Conservation (phyloP, 2,888 invertebrate species). For the Philaethria dido region DNA sequence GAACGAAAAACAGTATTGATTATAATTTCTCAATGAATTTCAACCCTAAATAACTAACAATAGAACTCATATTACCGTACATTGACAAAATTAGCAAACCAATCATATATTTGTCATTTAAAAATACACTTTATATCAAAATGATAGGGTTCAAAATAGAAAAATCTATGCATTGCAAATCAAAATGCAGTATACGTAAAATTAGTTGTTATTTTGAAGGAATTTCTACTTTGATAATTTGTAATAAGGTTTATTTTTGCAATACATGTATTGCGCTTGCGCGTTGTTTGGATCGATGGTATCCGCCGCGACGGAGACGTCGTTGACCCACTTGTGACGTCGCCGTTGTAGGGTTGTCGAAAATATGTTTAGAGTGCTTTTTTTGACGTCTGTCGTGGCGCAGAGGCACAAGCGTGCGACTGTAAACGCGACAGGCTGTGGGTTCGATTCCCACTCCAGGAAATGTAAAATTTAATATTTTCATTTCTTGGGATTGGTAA, state of each 20-base stretch:
- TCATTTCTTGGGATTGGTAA: too few species aligned
- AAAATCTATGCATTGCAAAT: conserved; percentile 28
- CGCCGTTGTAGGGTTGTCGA: conserved; percentile 38
- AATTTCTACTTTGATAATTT: conserved; percentile 35
- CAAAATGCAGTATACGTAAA: conserved; percentile 44
- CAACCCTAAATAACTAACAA: neutral
- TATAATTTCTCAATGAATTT: neutral
- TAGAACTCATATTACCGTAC: conserved; percentile 3
- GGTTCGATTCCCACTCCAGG: too few species aligned
- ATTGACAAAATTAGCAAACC: conserved; percentile 5
- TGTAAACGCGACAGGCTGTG: too few species aligned
- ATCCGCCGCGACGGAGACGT: conserved; percentile 66
- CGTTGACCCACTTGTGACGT: conserved; percentile 71
- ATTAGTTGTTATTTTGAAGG: conserved; percentile 19
- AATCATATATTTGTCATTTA: conserved; percentile 2
- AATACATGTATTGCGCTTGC: conserved; percentile 59
- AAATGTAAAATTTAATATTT: too few species aligned
- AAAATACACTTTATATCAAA: conserved; percentile 39
- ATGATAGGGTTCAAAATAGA: conserved; percentile 40
- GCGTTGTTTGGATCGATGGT: conserved; percentile 70
- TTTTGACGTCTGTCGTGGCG: too few species aligned
- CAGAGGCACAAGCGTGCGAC: too few species aligned
- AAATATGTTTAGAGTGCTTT: neutral
- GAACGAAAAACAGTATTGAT: conserved; percentile 5
- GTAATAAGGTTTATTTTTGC: conserved; percentile 43